These are phyloP conservation scores for Podarcis raffonei DNA, from an alignment of 2,113 vertebrate species.

Conservation along the genomic window DNA sequence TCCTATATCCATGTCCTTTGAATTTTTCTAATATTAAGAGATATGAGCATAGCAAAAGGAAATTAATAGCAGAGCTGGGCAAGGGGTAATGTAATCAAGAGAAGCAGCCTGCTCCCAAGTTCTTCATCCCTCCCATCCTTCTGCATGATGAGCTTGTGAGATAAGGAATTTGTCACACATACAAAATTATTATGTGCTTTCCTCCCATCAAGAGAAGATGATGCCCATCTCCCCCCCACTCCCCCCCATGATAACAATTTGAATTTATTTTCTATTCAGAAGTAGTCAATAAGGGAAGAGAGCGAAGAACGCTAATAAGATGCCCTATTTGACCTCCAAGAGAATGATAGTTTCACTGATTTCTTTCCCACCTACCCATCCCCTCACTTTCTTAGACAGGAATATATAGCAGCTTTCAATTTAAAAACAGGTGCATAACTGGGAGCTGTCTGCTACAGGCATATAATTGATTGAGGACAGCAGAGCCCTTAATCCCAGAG, in stretches of 20 bases:
- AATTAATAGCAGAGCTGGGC: background rate
- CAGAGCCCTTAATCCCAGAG: slow-evolving; percentile 62
- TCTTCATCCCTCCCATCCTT: slow-evolving; percentile 13
- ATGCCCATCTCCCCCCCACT: slow-evolving; percentile 10
- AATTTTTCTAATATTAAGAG: background rate
- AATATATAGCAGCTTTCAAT: slow-evolving; percentile 48
- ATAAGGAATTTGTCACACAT: slow-evolving; percentile 59
- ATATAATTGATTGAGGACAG: slow-evolving; percentile 63
- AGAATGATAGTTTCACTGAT: slow-evolving; percentile 68
- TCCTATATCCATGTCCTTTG: background rate
- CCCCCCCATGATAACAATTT: slow-evolving; percentile 60
- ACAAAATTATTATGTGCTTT: slow-evolving; percentile 63
- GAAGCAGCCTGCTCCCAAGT: background rate
- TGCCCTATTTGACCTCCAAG: slow-evolving; percentile 71
- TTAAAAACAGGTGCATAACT: slow-evolving; percentile 69
- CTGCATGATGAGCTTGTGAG: slow-evolving; percentile 44
- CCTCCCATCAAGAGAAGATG: slow-evolving; percentile 50
- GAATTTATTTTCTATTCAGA: slow-evolving; percentile 70
- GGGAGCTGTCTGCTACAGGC: slow-evolving; percentile 40
- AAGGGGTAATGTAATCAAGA: background rate
- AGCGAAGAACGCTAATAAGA: slow-evolving; percentile 55
- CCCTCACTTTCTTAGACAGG: slow-evolving; percentile 39
- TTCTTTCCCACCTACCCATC: slow-evolving; percentile 25
- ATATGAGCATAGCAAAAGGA: background rate
- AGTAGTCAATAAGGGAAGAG: slow-evolving; percentile 63